Base-by-base conservation (phyloP, 2,797 vertebrate species). In the Molossus molossus region DNA sequence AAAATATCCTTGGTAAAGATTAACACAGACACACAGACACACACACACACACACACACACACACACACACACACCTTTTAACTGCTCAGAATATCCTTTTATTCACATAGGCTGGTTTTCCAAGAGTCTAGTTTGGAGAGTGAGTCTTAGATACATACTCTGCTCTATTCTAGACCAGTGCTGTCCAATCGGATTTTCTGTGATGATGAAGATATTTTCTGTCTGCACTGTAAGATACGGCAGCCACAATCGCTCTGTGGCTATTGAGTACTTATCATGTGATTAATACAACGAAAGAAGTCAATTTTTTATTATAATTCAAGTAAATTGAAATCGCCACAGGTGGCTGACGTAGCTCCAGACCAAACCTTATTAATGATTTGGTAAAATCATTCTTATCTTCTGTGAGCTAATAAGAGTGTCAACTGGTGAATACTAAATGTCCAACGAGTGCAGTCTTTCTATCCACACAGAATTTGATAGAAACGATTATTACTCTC, bases 121-220 rank as follows among this genome's bases (percentile, higher is more conserved):
- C 13, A 27, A 70, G 72, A 67, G n/a, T 80, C 62, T 73, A 53
- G 14, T 82, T 73, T 90, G 23, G 29, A 93, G 33, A 73, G 17
- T 86, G 27, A 87, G 45, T 50, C 64, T 91, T 88, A 73, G 75
- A 67, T 81, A 95, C 86, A 55, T 9, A 60, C 50, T 33, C 72
- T 82, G 23, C 53, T 76, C 0, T 94, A 7, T 81, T 75, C 12
- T 33, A 86, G n/a, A 86, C 37, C 57, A 64, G 33, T 29, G 60
- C 17, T 89, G 17, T 13, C 58, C 50, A 65, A 3, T 48, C 87
- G 48, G 55, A 62, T 79, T 64, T 89, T 80, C 40, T 88, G 81
- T 58, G 91, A 40, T 72, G 55, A 58, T 87, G 50, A 64, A 79
- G 80, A 55, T 84, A 20, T 40, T 85, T 90, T 25, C 37, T 72